Evolutionary conservation across 1,140 invertebrate species (phyloP), one percentile per base, ranked within the genome.

Genomic region (Eubasilissa regina): DNA sequence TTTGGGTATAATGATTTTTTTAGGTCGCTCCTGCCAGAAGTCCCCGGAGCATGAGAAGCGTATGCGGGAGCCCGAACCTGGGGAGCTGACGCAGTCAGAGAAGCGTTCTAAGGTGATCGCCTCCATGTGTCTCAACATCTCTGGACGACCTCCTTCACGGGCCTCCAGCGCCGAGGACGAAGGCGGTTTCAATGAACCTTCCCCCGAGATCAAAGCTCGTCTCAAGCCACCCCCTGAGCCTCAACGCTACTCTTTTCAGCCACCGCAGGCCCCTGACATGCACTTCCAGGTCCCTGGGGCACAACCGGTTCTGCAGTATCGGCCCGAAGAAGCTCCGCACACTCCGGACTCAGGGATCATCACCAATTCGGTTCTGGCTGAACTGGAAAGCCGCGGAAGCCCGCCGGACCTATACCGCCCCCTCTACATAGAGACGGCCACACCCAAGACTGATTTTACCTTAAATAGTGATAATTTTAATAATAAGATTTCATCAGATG

Each of bases 171-270:
- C 90, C 43, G 90, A 88, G 4, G 92, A 93, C 84, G 92, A 93
- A 85, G 91, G 92, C 17, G 91, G 91, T 8, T 92, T 92, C 85
- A 92, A 92, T 84, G 92, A 93, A 85, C 91, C 91, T 11, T 90
- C 89, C 72, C 91, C 92, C 0, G 92, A 93, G 84, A 89, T 92
- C 76, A 92, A 92, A 85, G 92, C 92, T 72, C 90, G 91, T 72
- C 85, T 92, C 44, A 88, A 90, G 83, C 91, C 77, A 45, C 64
- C 73, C n/a, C n/a, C 56, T 68, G 77, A 75, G 21, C 19, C 60
- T 21, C 60, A 77, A 72, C 25, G 75, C 76, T 53, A 77, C 75
- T 56, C 78, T 44, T 74, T 64, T 21, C 60, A 64, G 43, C 60
- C 60, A 13, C 60, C 60, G 12, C 60, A 85, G 78, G 62, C 80